Evolutionary conservation across 2,113 vertebrate species (phyloP).

Genomic region (Tretioscincus oriximinensis): DNA sequence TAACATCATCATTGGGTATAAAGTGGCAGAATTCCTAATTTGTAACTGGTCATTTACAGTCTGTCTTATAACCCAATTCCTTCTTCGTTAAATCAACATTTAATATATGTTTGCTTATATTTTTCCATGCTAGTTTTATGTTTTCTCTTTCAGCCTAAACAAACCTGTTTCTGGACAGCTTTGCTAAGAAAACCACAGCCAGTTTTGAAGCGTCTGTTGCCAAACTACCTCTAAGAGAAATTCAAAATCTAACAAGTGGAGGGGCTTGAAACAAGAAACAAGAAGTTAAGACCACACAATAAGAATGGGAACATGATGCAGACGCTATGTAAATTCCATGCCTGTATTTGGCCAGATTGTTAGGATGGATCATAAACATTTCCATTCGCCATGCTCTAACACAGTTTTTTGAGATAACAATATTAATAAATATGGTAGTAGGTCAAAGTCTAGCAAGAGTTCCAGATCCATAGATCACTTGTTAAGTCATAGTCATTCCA

Average conservation of each 20-base stretch:
- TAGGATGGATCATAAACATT: neutral
- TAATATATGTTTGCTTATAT: constrained; percentile 47
- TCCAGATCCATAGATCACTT: neutral
- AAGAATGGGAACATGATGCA: constrained; percentile 56
- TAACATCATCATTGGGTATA: neutral
- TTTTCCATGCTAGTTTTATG: constrained; percentile 70
- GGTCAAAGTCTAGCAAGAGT: no score
- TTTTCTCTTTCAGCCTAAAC: constrained; percentile 53
- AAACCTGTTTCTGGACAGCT: constrained; percentile 55
- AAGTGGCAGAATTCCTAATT: constrained; percentile 35
- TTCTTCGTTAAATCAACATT: constrained; percentile 43
- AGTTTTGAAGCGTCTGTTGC: constrained; percentile 67
- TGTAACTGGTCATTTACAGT: constrained; percentile 31
- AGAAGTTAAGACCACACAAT: constrained; percentile 65
- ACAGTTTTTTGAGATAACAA: neutral
- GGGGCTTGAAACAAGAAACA: constrained; percentile 43
- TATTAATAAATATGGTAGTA: neutral
- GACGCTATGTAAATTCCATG: constrained; percentile 46
- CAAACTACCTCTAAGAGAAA: constrained; percentile 62
- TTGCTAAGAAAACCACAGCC: constrained; percentile 61
- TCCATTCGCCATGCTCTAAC: neutral
- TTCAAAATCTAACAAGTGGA: constrained; percentile 64
- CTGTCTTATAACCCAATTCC: constrained; percentile 41
- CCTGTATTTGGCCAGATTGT: constrained; percentile 51
- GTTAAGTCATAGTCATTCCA: neutral